Percentiles rank a stretch among this genome's conserved stretches.
Conservation (phyloP, 2,113 vertebrate genomes). For the Hyperoodon ampullatus region DNA sequence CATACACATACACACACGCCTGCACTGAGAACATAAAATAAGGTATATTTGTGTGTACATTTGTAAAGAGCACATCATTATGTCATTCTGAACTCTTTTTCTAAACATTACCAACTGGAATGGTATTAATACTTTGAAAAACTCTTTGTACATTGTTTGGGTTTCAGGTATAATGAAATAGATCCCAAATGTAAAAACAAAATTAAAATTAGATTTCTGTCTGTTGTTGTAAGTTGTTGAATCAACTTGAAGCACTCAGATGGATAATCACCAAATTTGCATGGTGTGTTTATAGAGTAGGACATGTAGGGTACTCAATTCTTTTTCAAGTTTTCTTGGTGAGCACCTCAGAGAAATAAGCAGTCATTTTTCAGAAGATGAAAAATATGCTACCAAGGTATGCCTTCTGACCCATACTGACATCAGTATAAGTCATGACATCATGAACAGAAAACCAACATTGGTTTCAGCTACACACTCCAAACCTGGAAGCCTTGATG, state of each 20-base stretch:
- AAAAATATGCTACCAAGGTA: neutral
- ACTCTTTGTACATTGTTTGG: neutral
- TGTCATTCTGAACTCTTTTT: neutral
- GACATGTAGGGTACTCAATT: neutral
- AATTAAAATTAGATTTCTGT: neutral
- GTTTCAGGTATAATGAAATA: neutral
- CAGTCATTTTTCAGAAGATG: neutral
- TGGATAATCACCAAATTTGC: neutral
- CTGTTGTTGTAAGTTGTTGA: neutral
- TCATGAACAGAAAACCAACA: neutral
- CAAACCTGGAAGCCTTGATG: neutral
- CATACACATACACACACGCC: neutral
- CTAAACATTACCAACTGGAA: neutral
- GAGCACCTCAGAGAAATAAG: neutral
- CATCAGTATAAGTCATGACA: neutral
- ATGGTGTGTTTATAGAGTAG: neutral
- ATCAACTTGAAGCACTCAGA: neutral
- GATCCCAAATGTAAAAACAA: neutral
- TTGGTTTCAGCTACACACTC: neutral
- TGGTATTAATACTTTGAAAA: neutral
- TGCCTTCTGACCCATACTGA: neutral
- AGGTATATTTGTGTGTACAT: neutral
- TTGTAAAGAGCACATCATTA: neutral
- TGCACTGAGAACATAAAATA: neutral
- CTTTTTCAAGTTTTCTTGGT: neutral